Evolutionary conservation across 2,888 invertebrate species (phyloP), one percentile per base, ranked within the genome.

Genomic region (Aelia acuminata): DNA sequence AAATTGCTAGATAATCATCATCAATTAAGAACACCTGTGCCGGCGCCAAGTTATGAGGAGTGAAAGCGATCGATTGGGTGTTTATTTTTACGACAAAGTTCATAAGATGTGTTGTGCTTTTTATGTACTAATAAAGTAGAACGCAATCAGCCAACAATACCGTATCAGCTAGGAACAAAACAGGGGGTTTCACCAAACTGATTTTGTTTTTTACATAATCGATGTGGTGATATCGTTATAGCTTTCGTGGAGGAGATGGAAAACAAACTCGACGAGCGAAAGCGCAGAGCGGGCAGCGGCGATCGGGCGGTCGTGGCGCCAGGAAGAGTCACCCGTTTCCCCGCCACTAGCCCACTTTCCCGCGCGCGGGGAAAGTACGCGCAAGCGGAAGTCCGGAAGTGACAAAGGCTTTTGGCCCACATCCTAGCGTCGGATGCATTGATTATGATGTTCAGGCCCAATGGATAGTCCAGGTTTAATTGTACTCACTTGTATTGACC

Each of bases 301-400:
- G 20, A n/a, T 43, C 43, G 3, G 43, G 43, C n/a, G 80, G n/a
- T n/a, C 47, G 10, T 80, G 43, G 80, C 80, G 80, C 80, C 80
- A 80, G n/a, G 43, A 47, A 43, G 80, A 43, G 80, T 10, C 35
- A 22, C 1, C 20, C 75, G 80, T 80, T 80, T 47, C 43, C 43
- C 43, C 80, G 80, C 80, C 80, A 43, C 43, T 80, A 80, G 80
- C 80, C 80, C 80, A 80, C 80, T 80, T 80, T 80, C 80, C 80
- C 43, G 43, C 47, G 11, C n/a, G n/a, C 22, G 43, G 80, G 80
- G 80, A 80, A 80, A 80, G 80, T 80, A 43, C 11, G 43, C 4
- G 80, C 43, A 35, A 35, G 35, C 63, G 63, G 63, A 70, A 70
- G 63, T 80, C 80, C 80, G 80, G 43, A 43, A 80, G 80, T 80